Conservation (phyloP, 2,888 invertebrate species). For the Furcula furcula region DNA sequence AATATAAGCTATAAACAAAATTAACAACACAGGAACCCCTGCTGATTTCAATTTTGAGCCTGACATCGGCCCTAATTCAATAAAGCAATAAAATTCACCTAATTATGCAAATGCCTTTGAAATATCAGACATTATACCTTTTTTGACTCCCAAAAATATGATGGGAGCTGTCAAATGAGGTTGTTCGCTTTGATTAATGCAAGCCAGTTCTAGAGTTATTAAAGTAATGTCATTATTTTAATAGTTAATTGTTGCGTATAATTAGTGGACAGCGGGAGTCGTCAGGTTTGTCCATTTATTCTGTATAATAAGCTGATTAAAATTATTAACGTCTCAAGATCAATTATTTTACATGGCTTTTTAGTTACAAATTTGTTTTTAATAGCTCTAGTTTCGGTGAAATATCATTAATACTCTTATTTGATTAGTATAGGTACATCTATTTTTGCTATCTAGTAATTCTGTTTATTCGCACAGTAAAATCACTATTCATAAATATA, state of each 20-base stretch:
- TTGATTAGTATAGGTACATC: too few relatives aligned
- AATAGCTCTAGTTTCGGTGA: too few relatives aligned
- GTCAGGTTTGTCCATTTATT: conserved; percentile 15
- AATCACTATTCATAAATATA: too few relatives aligned
- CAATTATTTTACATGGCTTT: too few relatives aligned
- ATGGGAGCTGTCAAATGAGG: conserved; percentile 60
- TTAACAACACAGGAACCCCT: conserved; percentile 78
- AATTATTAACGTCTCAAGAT: conserved; percentile 2
- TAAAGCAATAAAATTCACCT: conserved; percentile 82
- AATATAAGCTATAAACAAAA: conserved; percentile 81
- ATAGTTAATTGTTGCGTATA: conserved; percentile 55
- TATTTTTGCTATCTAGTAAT: too few relatives aligned
- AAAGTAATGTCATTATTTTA: conserved; percentile 60
- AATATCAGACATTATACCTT: conserved; percentile 71
- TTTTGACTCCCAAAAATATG: conserved; percentile 67
- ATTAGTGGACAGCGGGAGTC: conserved; percentile 50
- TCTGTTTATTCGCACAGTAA: too few relatives aligned
- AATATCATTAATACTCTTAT: too few relatives aligned
- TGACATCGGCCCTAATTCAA: conserved; percentile 81
- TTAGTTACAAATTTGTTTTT: too few relatives aligned
- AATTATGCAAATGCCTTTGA: conserved; percentile 80
- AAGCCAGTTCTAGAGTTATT: conserved; percentile 38
- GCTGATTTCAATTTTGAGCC: conserved; percentile 80
- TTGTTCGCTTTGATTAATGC: conserved; percentile 66
- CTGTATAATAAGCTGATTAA: conserved; percentile 3